Percentiles rank a stretch among this genome's conserved stretches.
Conservation (phyloP, 2,113 vertebrate genomes). For the Myotis brandtii region DNA sequence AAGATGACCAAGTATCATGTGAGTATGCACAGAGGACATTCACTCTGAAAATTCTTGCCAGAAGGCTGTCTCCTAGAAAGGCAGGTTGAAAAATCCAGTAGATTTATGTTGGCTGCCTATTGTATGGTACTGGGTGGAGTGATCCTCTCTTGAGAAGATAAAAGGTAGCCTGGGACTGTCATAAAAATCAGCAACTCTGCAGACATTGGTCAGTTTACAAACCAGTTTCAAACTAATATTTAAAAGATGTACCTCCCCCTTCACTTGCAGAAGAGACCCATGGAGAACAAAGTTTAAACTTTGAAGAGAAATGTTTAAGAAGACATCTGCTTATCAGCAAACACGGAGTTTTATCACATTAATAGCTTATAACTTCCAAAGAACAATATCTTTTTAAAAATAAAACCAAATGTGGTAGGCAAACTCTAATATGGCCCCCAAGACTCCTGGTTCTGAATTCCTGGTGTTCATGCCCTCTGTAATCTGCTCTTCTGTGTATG, state of each 20-base stretch:
- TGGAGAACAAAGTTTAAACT: conserved; percentile 64
- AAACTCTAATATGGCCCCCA: neutral
- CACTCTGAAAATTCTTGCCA: neutral
- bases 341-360: neutral
- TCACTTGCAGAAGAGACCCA: conserved; percentile 46
- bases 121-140: neutral
- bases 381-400: neutral
- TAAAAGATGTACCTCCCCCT: neutral
- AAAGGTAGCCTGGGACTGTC: conserved; percentile 44
- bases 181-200: conserved; percentile 58
- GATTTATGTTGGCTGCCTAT: conserved; percentile 42
- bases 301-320: conserved; percentile 58
- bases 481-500: neutral
- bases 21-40: neutral
- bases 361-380: neutral
- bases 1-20: conserved; percentile 37
- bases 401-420: neutral
- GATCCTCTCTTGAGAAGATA: conserved; percentile 23
- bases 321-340: neutral
- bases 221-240: conserved; percentile 75
- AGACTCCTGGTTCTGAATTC: neutral
- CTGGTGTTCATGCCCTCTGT: neutral
- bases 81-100: neutral
- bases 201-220: conserved; percentile 62
- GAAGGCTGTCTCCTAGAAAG: conserved; percentile 39